phyloP scores from a whole-genome alignment of 2,888 invertebrate genomes.

The Microplitis manilae region DNA sequence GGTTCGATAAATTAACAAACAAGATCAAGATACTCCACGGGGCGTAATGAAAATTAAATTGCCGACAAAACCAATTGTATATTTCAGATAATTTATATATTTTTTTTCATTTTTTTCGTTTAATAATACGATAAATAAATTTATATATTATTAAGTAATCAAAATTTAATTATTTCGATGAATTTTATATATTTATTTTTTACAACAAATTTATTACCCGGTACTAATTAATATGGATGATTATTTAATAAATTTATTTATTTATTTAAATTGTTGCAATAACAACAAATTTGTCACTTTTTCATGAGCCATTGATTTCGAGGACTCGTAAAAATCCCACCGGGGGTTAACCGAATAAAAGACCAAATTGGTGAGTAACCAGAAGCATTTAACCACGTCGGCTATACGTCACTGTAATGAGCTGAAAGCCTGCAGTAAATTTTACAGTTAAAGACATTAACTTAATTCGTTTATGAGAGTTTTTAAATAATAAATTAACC shows the following conservation, averaged over 20 bases:
- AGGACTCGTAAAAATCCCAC: conserved; percentile 11
- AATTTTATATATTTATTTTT: neutral
- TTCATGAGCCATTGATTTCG: conserved; percentile 7
- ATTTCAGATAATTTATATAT: conserved; percentile 1
- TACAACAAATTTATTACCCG: neutral
- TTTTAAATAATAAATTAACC: neutral
- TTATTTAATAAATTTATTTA: neutral
- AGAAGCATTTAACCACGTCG: conserved; percentile 52
- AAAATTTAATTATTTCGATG: neutral
- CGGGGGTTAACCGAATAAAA: neutral
- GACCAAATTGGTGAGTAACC: conserved; percentile 37
- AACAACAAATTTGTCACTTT: conserved; percentile 13
- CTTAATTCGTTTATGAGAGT: neutral
- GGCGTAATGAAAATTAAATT: conserved; percentile 25
- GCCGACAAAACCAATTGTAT: conserved; percentile 1
- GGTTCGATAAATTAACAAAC: conserved; percentile 26
- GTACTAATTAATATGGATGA: conserved; percentile 7
- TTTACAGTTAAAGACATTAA: neutral
- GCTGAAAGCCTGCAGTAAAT: conserved; percentile 52
- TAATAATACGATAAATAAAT: neutral
- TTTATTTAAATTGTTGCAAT: neutral
- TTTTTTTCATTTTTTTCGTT: neutral
- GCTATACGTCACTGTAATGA: conserved; percentile 68
- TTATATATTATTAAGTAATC: neutral
- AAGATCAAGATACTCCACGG: conserved; percentile 33